These are phyloP conservation scores for Heliconius aoede DNA, from an alignment of 2,888 invertebrate genomes.

Conservation along the genomic window DNA sequence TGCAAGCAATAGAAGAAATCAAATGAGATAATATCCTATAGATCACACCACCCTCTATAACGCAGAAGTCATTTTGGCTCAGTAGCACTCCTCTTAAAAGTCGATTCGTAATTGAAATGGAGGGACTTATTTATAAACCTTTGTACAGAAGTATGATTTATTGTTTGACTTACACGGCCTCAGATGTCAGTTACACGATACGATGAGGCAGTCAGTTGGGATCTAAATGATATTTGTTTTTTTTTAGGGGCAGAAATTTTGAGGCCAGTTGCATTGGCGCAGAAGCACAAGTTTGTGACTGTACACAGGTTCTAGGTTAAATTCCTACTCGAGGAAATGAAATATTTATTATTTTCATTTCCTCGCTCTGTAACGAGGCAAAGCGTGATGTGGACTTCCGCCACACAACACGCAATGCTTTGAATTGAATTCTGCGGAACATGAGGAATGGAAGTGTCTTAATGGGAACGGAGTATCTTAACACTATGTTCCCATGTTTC, in stretches of 20 bases:
- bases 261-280: background rate
- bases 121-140: constrained; percentile 7
- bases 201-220: background rate
- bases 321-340: background rate
- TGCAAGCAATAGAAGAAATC: background rate
- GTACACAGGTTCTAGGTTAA: too few relatives aligned
- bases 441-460: too few relatives aligned
- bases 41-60: background rate
- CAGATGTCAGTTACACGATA: constrained; percentile 16
- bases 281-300: too few relatives aligned
- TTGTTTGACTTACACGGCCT: constrained; percentile 25
- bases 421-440: too few relatives aligned
- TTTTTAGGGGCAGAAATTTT: background rate
- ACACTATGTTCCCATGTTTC: too few relatives aligned
- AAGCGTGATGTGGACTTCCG: too few relatives aligned
- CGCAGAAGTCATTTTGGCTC: constrained; percentile 1
- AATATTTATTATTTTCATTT: too few relatives aligned
- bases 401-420: too few relatives aligned
- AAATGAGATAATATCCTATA: background rate
- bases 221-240: background rate
- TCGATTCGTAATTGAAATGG: constrained; percentile 20
- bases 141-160: constrained; percentile 12
- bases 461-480: too few relatives aligned
- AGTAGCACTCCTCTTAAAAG: constrained; percentile 2
- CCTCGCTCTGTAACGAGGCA: too few relatives aligned